Evolutionary conservation across 2,797 vertebrate genomes (phyloP), one percentile per base, ranked within the genome.

Genomic region (Champsocephalus esox): DNA sequence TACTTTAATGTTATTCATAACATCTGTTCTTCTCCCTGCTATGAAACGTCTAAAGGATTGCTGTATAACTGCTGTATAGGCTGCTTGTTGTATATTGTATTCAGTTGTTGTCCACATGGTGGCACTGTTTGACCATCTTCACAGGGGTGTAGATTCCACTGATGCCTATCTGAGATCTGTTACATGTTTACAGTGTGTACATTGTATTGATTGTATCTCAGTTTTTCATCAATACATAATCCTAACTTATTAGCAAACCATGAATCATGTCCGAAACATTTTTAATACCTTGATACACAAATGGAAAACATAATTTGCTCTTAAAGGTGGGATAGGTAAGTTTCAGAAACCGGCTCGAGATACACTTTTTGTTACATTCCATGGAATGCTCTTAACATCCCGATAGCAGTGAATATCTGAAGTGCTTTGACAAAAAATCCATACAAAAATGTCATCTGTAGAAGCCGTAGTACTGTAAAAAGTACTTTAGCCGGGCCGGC

Each of bases 21-120:
- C 28, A 28, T 5, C 28, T 50, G 61, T 63, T 32, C 28, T 9
- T 52, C 19, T 24, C 34, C 8, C 12, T 9, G 3, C 54, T 14
- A 3, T 16, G 46, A 6, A 32, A 63, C 19, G 46, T 38, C 11
- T 12, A 63, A 49, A 24, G 7, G 19, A 11, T 19, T 17, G 50
- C 50, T 17, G 21, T 12, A 21, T n/a, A 16, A 54, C 24, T 24
- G 24, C 24, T 24, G 24, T 24, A 24, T 55, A n/a, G 3, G 59
- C 41, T 19, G 59, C 41, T 19, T 24, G 0, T 57, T 17, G 32
- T 57, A 9, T 17, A 16, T 70, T 9, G 16, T 14, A 9, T 19
- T 9, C n/a, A 16, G 14, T 13, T 60, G 55, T 12, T 78, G 19
- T 83, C 79, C 85, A 85, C 66, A 58, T 60, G 75, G 61, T 79